Conservation (phyloP, 2,113 vertebrate genomes). For the Xiphias gladius region DNA sequence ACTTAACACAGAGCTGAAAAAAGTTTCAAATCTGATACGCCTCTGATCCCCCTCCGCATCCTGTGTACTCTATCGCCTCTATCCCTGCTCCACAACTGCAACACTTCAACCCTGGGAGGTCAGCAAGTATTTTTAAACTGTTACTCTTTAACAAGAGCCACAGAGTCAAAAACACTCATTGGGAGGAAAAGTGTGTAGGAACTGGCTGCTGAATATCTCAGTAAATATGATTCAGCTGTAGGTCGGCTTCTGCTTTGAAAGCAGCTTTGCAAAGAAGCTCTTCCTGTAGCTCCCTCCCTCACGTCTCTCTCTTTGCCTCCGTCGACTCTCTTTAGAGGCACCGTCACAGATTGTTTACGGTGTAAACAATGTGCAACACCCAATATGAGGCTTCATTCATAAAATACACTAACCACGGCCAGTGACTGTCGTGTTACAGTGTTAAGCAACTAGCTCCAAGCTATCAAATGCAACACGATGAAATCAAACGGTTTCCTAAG, state of each 20-base stretch:
- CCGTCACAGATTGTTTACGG: constrained; percentile 29
- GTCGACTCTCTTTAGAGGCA: constrained; percentile 4
- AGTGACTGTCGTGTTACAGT: background rate
- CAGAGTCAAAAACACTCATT: constrained; percentile 25
- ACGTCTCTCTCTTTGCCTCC: constrained; percentile 23
- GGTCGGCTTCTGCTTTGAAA: constrained; percentile 52
- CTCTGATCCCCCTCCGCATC: background rate
- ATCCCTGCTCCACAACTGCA: background rate
- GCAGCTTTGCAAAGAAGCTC: constrained; percentile 32
- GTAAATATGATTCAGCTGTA: constrained; percentile 38
- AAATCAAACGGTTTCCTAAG: constrained; percentile 22
- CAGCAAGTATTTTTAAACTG: constrained; percentile 40
- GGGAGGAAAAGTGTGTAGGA: constrained; percentile 42
- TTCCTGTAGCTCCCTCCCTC: constrained; percentile 45
- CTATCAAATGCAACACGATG: constrained; percentile 33
- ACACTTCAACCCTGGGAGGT: constrained; percentile 14
- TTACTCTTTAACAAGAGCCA: constrained; percentile 23
- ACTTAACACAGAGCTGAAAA: constrained; percentile 8
- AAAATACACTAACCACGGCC: background rate
- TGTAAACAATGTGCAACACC: constrained; percentile 18
- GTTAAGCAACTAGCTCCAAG: constrained; percentile 4
- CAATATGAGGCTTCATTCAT: constrained; percentile 16
- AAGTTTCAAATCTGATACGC: constrained; percentile 15
- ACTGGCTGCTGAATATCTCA: constrained; percentile 29
- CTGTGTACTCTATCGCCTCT: constrained; percentile 1